Base-by-base conservation (phyloP, 2,797 vertebrate genomes). In the Enteromius fasciolatus region DNA sequence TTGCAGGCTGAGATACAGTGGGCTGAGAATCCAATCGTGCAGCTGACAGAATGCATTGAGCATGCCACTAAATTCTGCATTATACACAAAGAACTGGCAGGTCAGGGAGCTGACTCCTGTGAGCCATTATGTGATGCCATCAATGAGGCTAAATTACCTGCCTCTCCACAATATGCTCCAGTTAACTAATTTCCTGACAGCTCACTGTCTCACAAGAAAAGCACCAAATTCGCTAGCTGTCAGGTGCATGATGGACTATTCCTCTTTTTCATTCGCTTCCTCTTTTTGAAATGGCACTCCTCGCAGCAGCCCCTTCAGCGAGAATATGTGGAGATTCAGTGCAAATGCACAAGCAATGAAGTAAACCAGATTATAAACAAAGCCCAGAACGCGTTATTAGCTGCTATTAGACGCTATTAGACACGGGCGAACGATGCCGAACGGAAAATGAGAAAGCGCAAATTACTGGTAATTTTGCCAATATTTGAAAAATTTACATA, bases 31-130 rank as follows among this genome's bases (percentile, higher is more conserved):
- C 94, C 94, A 95, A 95, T 94, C 93, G 92, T 90, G 90, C 89
- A 89, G 91, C 92, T 95, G 94, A 94, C 94, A 95, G 92, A 94
- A 93, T 90, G 93, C 92, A 94, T 95, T 94, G 94, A 94, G 92
- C 90, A 91, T 94, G 94, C 94, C 94, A 94, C 93, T 81, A 90
- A 89, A 92, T 93, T 93, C 93, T 94, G 93, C 93, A 94, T 94
- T 94, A 93, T 94, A 93, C 93, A 94, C 92, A 94, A 93, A 93
- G 93, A 93, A 93, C 92, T 94, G 93, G 94, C 94, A 93, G 93
- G 94, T 94, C 93, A 94, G 92, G 92, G 91, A 94, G 93, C 92
- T 87, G 92, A 91, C 91, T 94, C 91, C 92, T 88, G 92, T 92
- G 92, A 93, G 92, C 92, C 92, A 93, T 93, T 88, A 92, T 92